These are phyloP conservation scores for Agonopterix alstromeriana DNA, from an alignment of 2,888 invertebrate species.

Conservation along the genomic window DNA sequence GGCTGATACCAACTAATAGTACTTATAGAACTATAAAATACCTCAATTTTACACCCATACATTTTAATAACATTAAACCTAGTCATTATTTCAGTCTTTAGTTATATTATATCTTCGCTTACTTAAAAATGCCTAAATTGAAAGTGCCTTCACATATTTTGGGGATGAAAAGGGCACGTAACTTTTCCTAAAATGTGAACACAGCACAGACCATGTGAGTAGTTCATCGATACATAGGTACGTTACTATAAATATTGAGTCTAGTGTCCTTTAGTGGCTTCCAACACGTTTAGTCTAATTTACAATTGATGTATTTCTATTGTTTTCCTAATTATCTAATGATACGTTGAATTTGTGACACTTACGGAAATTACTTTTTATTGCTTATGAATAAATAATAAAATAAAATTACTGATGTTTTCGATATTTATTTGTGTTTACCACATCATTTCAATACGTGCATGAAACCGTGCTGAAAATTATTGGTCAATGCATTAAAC, in stretches of 20 bases:
- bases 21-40: too few species aligned
- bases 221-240: constrained; percentile 29
- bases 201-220: constrained; percentile 14
- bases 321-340: constrained; percentile 39
- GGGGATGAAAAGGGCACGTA: constrained; percentile 36
- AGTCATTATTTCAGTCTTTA: too few species aligned
- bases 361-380: constrained; percentile 68
- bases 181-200: constrained; percentile 12
- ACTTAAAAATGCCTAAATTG: constrained; percentile 25
- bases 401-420: constrained; percentile 29
- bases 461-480: too few species aligned
- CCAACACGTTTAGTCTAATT: constrained; percentile 42
- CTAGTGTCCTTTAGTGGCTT: constrained; percentile 48
- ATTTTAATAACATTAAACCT: too few species aligned
- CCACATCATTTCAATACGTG: too few species aligned
- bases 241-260: constrained; percentile 16
- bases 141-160: constrained; percentile 64
- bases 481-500: too few species aligned
- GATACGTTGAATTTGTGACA: constrained; percentile 60
- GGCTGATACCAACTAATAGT: too few species aligned
- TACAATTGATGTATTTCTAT: constrained; percentile 32
- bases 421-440: constrained; percentile 8
- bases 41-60: too few species aligned
- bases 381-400: constrained; percentile 75
- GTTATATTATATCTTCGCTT: too few species aligned